phyloP scores from a whole-genome alignment of 2,113 vertebrate species.

The Martes martes region DNA sequence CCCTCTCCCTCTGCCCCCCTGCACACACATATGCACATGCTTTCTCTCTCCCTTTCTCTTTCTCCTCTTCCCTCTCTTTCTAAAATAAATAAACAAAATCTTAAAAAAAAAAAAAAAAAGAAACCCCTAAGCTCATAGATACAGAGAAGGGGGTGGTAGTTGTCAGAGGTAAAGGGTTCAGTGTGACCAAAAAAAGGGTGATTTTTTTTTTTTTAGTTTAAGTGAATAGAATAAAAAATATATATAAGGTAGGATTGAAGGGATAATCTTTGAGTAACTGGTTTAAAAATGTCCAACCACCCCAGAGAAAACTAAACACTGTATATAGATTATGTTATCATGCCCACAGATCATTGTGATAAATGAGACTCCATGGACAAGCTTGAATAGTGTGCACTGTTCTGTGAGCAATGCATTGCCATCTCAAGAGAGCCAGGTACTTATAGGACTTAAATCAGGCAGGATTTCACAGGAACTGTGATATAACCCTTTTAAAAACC shows the following conservation, averaged over 20 bases:
- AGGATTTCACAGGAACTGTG: not conserved
- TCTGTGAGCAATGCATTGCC: not conserved
- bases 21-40: not conserved
- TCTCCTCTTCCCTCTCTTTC: not conserved
- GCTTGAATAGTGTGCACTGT: not conserved
- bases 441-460: not conserved
- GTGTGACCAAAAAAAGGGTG: not conserved
- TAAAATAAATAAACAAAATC: not conserved
- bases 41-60: not conserved
- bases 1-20: not conserved
- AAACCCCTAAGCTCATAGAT: not conserved
- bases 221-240: not conserved
- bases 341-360: not conserved
- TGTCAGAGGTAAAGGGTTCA: not conserved
- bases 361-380: not conserved
- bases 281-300: not conserved
- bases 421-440: not conserved
- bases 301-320: not conserved
- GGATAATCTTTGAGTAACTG: not conserved
- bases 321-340: not conserved
- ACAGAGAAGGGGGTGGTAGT: not conserved
- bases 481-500: not conserved
- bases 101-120: not conserved
- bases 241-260: not conserved
- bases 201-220: not conserved